Base-by-base conservation (phyloP, 2,888 invertebrate species). In the Frankliniella intonsa region DNA sequence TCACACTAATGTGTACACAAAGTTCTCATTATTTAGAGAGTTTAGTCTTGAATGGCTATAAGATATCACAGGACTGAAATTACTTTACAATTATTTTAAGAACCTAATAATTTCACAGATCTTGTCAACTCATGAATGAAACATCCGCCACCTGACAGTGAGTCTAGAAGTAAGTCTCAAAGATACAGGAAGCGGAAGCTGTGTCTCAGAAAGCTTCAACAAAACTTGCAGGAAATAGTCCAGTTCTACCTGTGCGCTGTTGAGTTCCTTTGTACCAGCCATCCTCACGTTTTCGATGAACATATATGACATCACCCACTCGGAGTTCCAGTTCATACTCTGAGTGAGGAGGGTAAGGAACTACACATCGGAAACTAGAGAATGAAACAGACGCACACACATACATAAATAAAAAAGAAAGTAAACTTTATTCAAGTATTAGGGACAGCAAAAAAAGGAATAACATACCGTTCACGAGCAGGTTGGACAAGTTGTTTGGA, bases 261-360 rank as follows among this genome's bases (percentile, higher is more conserved):
- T 95, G 91, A 0, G 96, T 97, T 27, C 97, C 97, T 87, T 97
- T 97, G 89, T 95, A 97, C 97, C 97, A 97, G 81, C 97, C 97
- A 87, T 97, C 97, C 81, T 97, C 97, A 82, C 97, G 92, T 87
- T 97, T 97, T 86, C 94, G 94, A 86, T 95, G 94, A 27, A 97
- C 97, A 85, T 95, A 93, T 84, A 97, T 96, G 82, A 97, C 93
- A 86, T 97, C 97, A 83, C 97, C 96, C 76, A 97, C 93, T 85
- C 95, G 94, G 80, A 98, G 89, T 87, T 97, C 97, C 85, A 98
- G 88, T 88, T 98, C 97, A 87, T 95, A 94, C 85, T 97, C 97
- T 84, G 96, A 96, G 88, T 97, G 97, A 0, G 97, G 96, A 17
- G 97, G 97, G 90, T 97, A 97, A 11, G 97, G 95, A 80, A 95